These are phyloP conservation scores for Sarcophilus harrisii DNA, from an alignment of 2,797 vertebrate species.

Conservation along the genomic window DNA sequence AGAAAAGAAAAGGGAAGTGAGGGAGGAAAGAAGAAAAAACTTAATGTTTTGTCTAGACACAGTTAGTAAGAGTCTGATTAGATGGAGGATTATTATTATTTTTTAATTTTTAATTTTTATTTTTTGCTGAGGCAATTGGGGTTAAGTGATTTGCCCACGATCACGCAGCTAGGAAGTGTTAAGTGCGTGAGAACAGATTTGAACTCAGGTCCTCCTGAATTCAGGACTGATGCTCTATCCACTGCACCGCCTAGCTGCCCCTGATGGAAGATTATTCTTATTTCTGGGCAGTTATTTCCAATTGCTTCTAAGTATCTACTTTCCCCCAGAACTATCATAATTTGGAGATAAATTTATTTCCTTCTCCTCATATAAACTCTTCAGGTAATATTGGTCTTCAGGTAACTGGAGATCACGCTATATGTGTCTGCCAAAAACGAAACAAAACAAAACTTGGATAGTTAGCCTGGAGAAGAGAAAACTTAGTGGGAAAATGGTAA, in stretches of 20 bases:
- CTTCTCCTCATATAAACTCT: neutral
- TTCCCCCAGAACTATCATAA: neutral
- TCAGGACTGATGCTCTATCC: too few relatives aligned
- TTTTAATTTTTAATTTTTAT: too few relatives aligned
- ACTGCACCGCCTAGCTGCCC: too few relatives aligned
- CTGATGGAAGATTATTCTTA: neutral
- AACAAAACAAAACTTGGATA: neutral
- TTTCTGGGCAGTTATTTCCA: constrained; percentile 38
- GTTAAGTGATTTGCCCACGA: too few relatives aligned
- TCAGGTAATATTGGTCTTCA: neutral
- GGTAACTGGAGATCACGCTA: neutral
- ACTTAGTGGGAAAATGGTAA: neutral
- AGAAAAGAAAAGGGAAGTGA: too few relatives aligned
- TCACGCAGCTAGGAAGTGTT: too few relatives aligned
- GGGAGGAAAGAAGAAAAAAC: neutral
- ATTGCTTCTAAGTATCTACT: neutral
- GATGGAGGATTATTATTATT: neutral
- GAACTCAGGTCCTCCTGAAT: too few relatives aligned
- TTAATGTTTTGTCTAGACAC: neutral
- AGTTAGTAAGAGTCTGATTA: neutral
- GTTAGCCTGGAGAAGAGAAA: neutral
- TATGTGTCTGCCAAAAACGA: neutral
- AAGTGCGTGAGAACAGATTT: too few relatives aligned
- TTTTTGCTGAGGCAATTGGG: too few relatives aligned
- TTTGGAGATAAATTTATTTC: neutral